Conservation (phyloP, 2,113 vertebrate genomes). For the Rhagologus leucostigma region DNA sequence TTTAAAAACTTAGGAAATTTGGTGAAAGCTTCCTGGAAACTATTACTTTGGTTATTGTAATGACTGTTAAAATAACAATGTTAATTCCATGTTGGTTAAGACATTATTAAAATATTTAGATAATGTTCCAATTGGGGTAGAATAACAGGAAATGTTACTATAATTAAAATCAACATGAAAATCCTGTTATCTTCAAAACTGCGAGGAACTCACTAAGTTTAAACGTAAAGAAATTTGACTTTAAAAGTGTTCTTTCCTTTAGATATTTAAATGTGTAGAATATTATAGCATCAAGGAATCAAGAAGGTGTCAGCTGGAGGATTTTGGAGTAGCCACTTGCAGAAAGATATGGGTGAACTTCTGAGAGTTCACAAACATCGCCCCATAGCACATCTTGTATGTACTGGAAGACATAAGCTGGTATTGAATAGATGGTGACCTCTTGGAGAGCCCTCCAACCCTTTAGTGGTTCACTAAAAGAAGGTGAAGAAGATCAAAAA, state of each 20-base stretch:
- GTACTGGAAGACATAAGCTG: neutral
- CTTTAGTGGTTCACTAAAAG: neutral
- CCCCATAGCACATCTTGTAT: neutral
- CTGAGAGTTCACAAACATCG: neutral
- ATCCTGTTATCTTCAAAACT: neutral
- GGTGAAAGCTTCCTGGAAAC: neutral
- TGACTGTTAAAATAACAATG: neutral
- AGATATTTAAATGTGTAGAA: neutral
- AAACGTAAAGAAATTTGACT: neutral
- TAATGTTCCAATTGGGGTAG: neutral
- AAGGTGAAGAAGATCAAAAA: neutral
- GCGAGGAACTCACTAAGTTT: neutral
- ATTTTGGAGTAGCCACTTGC: neutral
- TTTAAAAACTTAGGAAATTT: neutral
- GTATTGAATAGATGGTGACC: neutral
- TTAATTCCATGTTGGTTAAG: neutral
- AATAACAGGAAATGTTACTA: neutral
- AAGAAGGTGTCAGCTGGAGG: neutral
- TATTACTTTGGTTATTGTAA: neutral
- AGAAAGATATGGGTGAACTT: neutral
- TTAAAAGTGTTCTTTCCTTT: neutral
- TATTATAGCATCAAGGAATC: neutral
- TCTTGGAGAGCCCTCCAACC: neutral
- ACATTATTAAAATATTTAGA: neutral
- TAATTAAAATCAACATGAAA: conserved; percentile 12